Conservation (phyloP, 2,797 vertebrate species). For the Setipinna tenuifilis region DNA sequence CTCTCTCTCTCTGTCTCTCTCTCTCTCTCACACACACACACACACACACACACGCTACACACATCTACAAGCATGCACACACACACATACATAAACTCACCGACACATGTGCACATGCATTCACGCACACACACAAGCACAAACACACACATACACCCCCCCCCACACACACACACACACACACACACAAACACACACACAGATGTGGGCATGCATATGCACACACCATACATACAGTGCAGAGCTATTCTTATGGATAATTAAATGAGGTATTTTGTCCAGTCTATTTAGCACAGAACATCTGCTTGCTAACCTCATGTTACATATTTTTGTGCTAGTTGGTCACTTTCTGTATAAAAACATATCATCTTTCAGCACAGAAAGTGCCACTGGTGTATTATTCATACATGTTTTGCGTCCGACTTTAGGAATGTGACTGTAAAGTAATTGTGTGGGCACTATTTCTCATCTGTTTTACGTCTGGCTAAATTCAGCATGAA, state of each 20-base stretch:
- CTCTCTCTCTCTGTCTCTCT: slow-evolving; percentile 21
- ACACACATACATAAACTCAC: slow-evolving; percentile 28
- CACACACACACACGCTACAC: neutral
- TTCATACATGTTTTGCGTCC: neutral
- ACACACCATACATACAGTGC: neutral
- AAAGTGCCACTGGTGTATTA: neutral
- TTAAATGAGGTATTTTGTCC: slow-evolving; percentile 14
- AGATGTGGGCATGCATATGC: neutral
- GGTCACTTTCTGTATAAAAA: neutral
- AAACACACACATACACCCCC: neutral
- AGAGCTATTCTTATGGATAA: neutral
- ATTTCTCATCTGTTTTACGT: neutral
- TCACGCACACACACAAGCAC: neutral
- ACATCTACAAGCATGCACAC: slow-evolving; percentile 33
- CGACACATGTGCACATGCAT: slow-evolving; percentile 35
- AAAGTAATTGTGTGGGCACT: neutral
- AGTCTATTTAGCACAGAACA: slow-evolving; percentile 18
- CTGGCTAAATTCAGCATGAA: neutral
- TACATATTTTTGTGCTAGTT: neutral
- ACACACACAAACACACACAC: slow-evolving; percentile 9
- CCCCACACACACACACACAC: neutral
- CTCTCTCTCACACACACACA: slow-evolving; percentile 5
- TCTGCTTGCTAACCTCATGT: neutral
- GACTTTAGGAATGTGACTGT: neutral
- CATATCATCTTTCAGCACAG: neutral